Percentiles rank a stretch among this genome's conserved stretches.
These are phyloP conservation scores for Psephotus haematonotus DNA, from an alignment of 2,113 vertebrate genomes.

Conservation along the genomic window DNA sequence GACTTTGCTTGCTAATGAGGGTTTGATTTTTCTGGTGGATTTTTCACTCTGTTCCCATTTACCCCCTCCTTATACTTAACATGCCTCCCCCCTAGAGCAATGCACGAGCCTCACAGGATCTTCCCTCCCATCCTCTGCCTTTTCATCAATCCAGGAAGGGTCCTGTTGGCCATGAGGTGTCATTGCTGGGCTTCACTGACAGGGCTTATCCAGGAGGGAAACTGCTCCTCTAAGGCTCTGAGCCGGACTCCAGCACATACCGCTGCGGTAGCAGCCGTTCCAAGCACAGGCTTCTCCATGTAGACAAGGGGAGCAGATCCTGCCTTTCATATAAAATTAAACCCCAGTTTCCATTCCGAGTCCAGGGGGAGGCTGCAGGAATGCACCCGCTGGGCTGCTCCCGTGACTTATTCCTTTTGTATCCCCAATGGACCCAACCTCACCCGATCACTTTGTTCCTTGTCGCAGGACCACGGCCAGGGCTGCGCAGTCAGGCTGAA, in stretches of 20 bases:
- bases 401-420: not conserved
- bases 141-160: accelerated
- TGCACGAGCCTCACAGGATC: accelerated
- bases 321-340: not conserved
- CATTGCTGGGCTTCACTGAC: not conserved
- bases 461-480: not conserved
- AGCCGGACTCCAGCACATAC: accelerated
- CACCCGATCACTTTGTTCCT: not conserved
- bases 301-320: not conserved
- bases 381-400: not conserved
- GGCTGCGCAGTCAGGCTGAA: not conserved
- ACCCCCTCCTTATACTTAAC: not conserved
- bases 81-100: not conserved
- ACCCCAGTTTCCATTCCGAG: accelerated
- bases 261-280: accelerated
- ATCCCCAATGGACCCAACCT: not conserved
- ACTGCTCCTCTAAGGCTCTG: not conserved
- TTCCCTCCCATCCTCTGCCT: not conserved
- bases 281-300: not conserved
- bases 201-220: not conserved
- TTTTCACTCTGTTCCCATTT: not conserved
- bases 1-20: not conserved
- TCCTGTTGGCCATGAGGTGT: not conserved
- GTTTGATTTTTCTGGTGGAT: not conserved
- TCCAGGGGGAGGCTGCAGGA: not conserved